phyloP scores from a whole-genome alignment of 2,113 vertebrate genomes.

The Manacus vitellinus region DNA sequence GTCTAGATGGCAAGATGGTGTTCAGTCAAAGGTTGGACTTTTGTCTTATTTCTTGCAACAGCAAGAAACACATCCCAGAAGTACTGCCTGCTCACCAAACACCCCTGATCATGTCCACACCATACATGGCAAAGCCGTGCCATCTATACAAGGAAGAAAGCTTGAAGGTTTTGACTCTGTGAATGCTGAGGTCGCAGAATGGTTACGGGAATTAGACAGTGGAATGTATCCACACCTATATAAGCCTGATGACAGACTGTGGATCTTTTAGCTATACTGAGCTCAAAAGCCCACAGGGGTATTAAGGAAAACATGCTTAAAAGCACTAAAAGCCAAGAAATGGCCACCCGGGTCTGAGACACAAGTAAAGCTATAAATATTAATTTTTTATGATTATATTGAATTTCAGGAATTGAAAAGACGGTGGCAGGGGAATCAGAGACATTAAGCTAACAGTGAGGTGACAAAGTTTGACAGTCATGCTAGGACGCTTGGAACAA shows the following conservation, averaged over 20 bases:
- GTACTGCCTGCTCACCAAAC: background rate
- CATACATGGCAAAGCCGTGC: accelerated
- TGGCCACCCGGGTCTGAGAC: accelerated
- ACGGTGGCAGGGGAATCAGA: background rate
- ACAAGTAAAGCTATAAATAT: background rate
- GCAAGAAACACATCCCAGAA: background rate
- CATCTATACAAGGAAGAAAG: background rate
- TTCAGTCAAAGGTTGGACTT: accelerated
- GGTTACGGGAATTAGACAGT: background rate
- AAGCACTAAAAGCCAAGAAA: background rate
- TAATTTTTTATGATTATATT: background rate
- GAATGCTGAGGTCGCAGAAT: accelerated
- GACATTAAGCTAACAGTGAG: background rate
- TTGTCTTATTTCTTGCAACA: background rate
- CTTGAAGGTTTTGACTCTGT: background rate
- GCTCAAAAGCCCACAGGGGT: accelerated
- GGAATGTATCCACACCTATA: accelerated
- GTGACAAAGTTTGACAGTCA: background rate
- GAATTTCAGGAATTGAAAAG: background rate
- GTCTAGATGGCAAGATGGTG: background rate
- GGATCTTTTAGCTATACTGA: background rate
- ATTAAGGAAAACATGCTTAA: background rate
- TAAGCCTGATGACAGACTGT: background rate
- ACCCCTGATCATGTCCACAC: background rate
- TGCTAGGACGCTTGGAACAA: background rate